Base-by-base conservation (phyloP, 2,113 vertebrate genomes). In the Potamarius usumacintae region DNA sequence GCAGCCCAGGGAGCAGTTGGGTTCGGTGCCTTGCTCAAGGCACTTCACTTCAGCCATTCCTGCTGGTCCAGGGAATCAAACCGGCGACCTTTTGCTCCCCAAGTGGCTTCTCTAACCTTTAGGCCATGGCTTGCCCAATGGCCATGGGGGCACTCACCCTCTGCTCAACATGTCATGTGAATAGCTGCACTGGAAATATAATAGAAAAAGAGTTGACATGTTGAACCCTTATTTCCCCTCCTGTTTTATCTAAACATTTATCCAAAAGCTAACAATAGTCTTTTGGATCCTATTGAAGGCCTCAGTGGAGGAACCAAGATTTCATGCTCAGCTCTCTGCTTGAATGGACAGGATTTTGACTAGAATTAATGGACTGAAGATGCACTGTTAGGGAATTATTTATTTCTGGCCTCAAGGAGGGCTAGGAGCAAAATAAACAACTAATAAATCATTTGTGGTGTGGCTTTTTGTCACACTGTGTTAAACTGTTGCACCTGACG, bases 381-480 rank as follows among this genome's bases (percentile, higher is more conserved):
- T 96, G 97, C 96, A 95, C 96, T 96, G 96, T 97, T 97, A 95
- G 96, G 99, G 97, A 99, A 99, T 99, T 97, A 99, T 99, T 98
- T 97, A 99, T 98, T 76, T 98, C 95, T 97, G 96, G 97, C 97
- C 98, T 96, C 89, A 94, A 98, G 97, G 97, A 99, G 96, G 96
- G 96, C 96, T 97, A 96, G 96, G 96, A 97, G 97, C 97, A 94
- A 96, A 98, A 97, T 98, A 97, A 98, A 99, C 97, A 97, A 97
- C 97, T 98, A 98, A 98, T 99, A 99, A 99, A 99, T 99, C 97
- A 99, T 98, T 97, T 98, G 97, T 99, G 97, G 95, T 95, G 96
- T 97, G 97, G 96, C 97, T 96, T 96, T 96, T 97, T 99, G 97
- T 98, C 97, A 98, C 97, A 97, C 98, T 96, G 96, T 97, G 97